Evolutionary conservation across 2,113 vertebrate genomes (phyloP), one percentile per base, ranked within the genome.

Genomic region (Xerus inauris): DNA sequence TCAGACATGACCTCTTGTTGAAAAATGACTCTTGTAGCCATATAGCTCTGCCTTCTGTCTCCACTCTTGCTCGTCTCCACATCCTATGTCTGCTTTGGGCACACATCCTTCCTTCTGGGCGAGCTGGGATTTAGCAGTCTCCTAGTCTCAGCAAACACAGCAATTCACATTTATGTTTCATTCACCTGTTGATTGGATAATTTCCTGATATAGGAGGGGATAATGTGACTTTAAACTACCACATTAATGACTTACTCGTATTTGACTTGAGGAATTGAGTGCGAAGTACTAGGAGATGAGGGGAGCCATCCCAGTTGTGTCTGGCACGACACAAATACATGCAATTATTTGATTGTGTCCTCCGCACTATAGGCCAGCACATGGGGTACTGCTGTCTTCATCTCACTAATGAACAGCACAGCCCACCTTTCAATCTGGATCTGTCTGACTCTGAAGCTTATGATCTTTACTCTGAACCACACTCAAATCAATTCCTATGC

Each of bases 391-490:
- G 88, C 6, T 49, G 51, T 67, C 91, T 84, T 65, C 45, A 24
- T 75, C 54, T 92, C 45, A 88, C 12, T 86, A 94, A 87, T 14
- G 20, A 83, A 49, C 14, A 79, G 32, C 51, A 82, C 80, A 95
- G n/a, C 35, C 69, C 54, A 87, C 79, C 84, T 81, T 87, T 88
- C 67, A 89, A 42, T n/a, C 69, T 72, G 38, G 2, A 88, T 83
- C 57, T 69, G 8, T 65, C 69, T 79, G 65, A 81, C n/a, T 79
- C 38, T 28, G 77, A 51, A 49, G 22, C 8, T 28, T 47, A 59
- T 26, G 10, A 87, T 84, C 47, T 69, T 94, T 19, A 57, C 54
- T 85, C 82, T 67, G 51, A 94, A 94, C 47, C 86, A 81, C 76
- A 81, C 32, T 94, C 75, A 85, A 88, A 83, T 71, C 79, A 67